Percentiles rank a stretch among this genome's conserved stretches.
Conservation (phyloP, 2,797 vertebrate species). For the Pachyuromys duprasi region DNA sequence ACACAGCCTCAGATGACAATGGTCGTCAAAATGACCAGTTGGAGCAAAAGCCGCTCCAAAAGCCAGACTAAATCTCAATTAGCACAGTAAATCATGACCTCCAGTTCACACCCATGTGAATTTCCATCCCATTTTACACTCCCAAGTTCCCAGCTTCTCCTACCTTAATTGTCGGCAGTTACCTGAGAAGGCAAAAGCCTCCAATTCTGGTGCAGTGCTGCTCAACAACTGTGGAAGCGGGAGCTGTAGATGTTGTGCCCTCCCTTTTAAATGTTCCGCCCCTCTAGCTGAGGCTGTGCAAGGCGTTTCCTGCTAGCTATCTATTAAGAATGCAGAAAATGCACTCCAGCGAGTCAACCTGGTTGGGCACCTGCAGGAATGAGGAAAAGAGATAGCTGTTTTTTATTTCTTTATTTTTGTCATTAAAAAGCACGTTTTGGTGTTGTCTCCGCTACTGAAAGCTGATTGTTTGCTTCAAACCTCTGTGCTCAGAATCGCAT, state of each 20-base stretch:
- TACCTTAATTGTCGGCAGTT: conserved; percentile 82
- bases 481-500: conserved; percentile 23
- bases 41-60: conserved; percentile 9
- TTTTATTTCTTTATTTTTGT: conserved; percentile 70
- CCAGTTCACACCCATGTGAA: conserved; percentile 27
- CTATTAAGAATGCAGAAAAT: conserved; percentile 90
- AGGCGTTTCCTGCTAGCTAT: conserved; percentile 89
- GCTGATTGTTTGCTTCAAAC: conserved; percentile 58
- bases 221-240: conserved; percentile 7
- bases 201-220: not conserved
- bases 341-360: conserved; percentile 89
- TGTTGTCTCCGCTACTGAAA: conserved; percentile 65
- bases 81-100: not conserved
- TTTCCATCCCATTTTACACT: not conserved
- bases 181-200: not conserved
- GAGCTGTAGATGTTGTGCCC: conserved; percentile 72
- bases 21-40: not conserved
- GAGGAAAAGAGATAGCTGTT: conserved; percentile 85
- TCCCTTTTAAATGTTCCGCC: conserved; percentile 82
- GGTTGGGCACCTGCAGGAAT: conserved; percentile 89
- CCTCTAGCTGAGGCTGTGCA: conserved; percentile 80
- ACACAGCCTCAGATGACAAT: not conserved
- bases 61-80: not conserved
- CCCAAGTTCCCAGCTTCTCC: conserved; percentile 45
- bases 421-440: conserved; percentile 60